Conservation (phyloP, 1,140 invertebrate genomes). For the Conus ventricosus region DNA sequence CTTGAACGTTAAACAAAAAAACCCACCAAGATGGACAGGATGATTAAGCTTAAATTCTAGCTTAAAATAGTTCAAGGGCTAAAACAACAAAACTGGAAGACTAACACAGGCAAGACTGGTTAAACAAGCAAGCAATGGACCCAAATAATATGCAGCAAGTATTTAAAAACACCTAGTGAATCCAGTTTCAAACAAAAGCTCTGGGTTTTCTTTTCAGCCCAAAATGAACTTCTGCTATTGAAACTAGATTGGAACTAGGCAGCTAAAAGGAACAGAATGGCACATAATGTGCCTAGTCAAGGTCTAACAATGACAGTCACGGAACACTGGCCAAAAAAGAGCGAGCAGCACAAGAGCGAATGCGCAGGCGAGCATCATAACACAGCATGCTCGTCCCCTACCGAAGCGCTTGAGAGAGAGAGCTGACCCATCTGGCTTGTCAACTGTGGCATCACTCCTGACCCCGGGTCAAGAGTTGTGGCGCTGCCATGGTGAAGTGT, state of each 20-base stretch:
- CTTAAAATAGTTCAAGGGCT: neutral
- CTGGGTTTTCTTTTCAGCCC: neutral
- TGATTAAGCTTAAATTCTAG: neutral
- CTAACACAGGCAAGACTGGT: conserved; percentile 9
- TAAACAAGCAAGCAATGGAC: conserved; percentile 9
- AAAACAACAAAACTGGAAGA: conserved; percentile 21
- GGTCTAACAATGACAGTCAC: conserved; percentile 22
- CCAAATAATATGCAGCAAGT: neutral
- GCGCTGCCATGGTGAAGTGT: conserved; percentile 40
- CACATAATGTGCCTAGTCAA: neutral
- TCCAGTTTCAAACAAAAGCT: neutral
- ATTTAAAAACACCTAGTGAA: neutral
- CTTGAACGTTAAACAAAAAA: no score
- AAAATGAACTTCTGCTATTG: neutral
- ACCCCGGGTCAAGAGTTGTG: conserved; percentile 36
- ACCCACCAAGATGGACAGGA: no score
- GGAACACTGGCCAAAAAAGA: conserved; percentile 31
- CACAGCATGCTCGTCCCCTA: conserved; percentile 46
- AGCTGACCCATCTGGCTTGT: conserved; percentile 51
- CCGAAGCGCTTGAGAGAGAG: conserved; percentile 54
- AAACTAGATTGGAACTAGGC: neutral
- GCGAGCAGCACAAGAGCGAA: conserved; percentile 19
- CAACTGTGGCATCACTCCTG: conserved; percentile 44
- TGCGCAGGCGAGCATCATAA: conserved; percentile 30
- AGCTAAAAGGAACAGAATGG: neutral